Base-by-base conservation (phyloP, 2,113 vertebrate genomes). In the Elephantulus edwardii region DNA sequence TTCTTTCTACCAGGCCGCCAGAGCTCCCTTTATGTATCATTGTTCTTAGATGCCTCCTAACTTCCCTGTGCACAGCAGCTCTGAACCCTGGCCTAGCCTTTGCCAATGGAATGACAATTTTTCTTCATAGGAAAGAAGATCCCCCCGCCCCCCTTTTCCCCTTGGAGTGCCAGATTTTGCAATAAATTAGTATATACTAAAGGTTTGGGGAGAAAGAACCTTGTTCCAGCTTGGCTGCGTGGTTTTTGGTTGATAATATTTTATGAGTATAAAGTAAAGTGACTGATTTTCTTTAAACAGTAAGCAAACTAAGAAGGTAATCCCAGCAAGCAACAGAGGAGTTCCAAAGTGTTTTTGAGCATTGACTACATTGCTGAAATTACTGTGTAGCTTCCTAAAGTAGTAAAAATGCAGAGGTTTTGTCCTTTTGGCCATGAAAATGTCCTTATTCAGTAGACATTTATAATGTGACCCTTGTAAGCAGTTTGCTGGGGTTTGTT, bases 211-310 rank as follows among this genome's bases (percentile, higher is more conserved):
- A 62, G 42, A 74, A 71, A 89, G 77, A 46, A n/a, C 52, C 80
- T 0, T 81, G 42, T 26, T 35, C 42, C 80, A 72, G 80, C 68
- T 88, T 91, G 83, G 35, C 38, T 91, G 20, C 83, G 10, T 50
- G 87, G 35, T 86, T 86, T 94, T 93, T 38, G 76, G 48, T 62
- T 91, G 66, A 83, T 92, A 91, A 72, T 90, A 30, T 78, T 89
- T 85, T 35, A 44, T 79, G 70, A 30, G 10, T 75, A 38, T 77
- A 58, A 78, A 89, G 19, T 74, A 58, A 85, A 52, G 86, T 62
- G 50, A 28, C 44, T 50, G 78, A 52, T 88, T 93, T 72, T 71
- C 46, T 93, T 94, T 35, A 11, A 48, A 72, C 38, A 68, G 16
- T 48, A 60, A 93, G 79, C 42, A 91, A 19, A 56, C 75, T 93